A percentile compares a stretch with the other conserved stretches of the same genome.
Evolutionary conservation across 2,113 vertebrate species (phyloP).

Genomic region (Chrysochloris asiatica): DNA sequence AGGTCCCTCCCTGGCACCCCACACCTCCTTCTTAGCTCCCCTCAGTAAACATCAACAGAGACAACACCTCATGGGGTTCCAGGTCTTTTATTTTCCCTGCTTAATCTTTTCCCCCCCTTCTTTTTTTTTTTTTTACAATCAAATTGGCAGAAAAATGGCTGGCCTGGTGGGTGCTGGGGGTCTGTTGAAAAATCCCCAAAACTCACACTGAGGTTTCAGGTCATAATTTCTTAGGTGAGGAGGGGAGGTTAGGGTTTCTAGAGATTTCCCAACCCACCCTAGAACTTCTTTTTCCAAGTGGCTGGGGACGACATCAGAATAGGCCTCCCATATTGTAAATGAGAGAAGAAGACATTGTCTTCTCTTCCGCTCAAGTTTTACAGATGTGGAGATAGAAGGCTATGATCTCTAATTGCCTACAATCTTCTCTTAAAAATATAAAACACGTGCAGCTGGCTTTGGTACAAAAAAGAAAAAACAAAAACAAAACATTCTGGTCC

Average conservation of each 20-base stretch:
- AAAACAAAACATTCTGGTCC: slow-evolving; percentile 73
- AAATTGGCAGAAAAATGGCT: slow-evolving; percentile 73
- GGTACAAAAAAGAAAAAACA: slow-evolving; percentile 77
- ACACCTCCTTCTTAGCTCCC: too few species aligned
- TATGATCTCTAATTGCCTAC: slow-evolving; percentile 66
- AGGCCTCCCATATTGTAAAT: not conserved
- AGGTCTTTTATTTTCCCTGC: slow-evolving; percentile 74
- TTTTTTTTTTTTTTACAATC: slow-evolving; percentile 54
- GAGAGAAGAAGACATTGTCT: not conserved
- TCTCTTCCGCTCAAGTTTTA: slow-evolving; percentile 9
- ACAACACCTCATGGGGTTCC: slow-evolving; percentile 37
- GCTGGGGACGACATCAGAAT: slow-evolving; percentile 37
- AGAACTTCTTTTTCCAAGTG: slow-evolving; percentile 32
- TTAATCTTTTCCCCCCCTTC: slow-evolving; percentile 18
- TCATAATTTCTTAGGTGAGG: slow-evolving; percentile 30
- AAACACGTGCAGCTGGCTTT: slow-evolving; percentile 80
- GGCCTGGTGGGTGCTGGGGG: slow-evolving; percentile 24
- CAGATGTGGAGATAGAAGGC: slow-evolving; percentile 53
- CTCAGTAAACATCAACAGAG: not conserved
- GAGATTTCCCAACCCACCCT: slow-evolving; percentile 38
- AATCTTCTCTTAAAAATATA: slow-evolving; percentile 79
- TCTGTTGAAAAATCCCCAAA: slow-evolving; percentile 39
- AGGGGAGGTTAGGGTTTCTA: not conserved
- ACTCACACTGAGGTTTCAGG: slow-evolving; percentile 60
- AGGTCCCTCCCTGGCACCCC: not conserved